Percentiles rank a stretch among this genome's conserved stretches.
phyloP scores from a whole-genome alignment of 2,113 vertebrate species.

The Halichoerus grypus region DNA sequence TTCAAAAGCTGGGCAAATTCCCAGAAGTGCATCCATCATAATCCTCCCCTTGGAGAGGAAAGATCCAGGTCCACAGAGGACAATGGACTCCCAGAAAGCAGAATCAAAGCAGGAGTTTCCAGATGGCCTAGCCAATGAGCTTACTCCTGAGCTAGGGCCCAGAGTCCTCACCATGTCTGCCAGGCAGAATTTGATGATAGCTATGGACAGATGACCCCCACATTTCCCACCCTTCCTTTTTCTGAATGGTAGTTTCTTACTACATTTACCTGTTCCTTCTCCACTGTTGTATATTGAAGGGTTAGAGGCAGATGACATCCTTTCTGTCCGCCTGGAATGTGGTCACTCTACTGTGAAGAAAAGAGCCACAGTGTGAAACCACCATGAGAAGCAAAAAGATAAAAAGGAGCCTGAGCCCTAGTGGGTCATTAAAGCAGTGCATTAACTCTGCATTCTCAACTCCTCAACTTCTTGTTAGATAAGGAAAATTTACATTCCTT shows the following conservation, averaged over 20 bases:
- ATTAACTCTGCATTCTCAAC: background rate
- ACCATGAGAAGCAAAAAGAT: background rate
- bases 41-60: background rate
- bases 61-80: background rate
- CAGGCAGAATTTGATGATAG: background rate
- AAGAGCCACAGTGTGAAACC: background rate
- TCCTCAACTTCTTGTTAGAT: background rate
- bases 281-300: no score
- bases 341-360: background rate
- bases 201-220: background rate
- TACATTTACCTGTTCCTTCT: background rate
- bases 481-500: background rate
- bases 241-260: background rate
- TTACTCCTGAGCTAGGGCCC: background rate
- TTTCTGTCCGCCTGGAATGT: background rate
- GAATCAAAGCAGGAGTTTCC: background rate
- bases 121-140: background rate
- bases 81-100: background rate
- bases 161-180: background rate
- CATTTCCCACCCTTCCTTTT: background rate
- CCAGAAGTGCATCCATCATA: background rate
- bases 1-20: background rate
- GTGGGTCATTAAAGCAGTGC: background rate
- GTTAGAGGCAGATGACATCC: no score
- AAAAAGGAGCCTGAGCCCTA: background rate